A percentile compares a stretch with the other conserved stretches of the same genome.
phyloP scores from a whole-genome alignment of 2,113 vertebrate species.

The Oophaga pumilio region DNA sequence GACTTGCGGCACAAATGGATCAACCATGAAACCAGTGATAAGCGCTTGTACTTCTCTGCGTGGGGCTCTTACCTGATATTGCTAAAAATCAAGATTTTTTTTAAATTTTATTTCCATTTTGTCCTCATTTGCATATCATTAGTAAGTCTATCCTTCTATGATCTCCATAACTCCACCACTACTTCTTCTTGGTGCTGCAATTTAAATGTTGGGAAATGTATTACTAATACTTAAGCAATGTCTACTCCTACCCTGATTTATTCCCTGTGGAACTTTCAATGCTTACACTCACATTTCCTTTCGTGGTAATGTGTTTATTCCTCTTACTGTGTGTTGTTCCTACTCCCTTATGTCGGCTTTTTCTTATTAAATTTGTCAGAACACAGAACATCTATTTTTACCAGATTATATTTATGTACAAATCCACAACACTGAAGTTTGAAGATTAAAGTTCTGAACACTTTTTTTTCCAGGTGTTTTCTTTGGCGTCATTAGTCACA shows the following conservation, averaged over 20 bases:
- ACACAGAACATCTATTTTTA: slow-evolving; percentile 11
- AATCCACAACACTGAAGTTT: neutral
- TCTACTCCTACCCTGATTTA: neutral
- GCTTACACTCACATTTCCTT: neutral
- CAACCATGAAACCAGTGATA: too few relatives aligned
- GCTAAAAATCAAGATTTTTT: too few relatives aligned
- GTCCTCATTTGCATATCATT: too few relatives aligned
- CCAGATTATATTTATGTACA: neutral
- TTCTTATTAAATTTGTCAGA: neutral
- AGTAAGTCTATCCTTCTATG: too few relatives aligned
- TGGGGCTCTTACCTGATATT: too few relatives aligned
- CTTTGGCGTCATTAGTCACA: neutral
- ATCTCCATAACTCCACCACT: too few relatives aligned
- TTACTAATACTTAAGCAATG: neutral
- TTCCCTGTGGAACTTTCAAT: neutral
- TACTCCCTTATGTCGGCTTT: too few relatives aligned
- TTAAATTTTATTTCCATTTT: too few relatives aligned
- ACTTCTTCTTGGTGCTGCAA: too few relatives aligned
- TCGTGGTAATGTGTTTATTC: neutral
- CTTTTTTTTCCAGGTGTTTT: neutral
- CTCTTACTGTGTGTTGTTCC: neutral
- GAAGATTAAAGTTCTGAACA: neutral
- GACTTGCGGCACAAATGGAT: too few relatives aligned
- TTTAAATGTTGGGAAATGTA: neutral
- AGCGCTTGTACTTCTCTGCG: too few relatives aligned